Base-by-base conservation (phyloP, 2,797 vertebrate species). In the Astyanax mexicanus region DNA sequence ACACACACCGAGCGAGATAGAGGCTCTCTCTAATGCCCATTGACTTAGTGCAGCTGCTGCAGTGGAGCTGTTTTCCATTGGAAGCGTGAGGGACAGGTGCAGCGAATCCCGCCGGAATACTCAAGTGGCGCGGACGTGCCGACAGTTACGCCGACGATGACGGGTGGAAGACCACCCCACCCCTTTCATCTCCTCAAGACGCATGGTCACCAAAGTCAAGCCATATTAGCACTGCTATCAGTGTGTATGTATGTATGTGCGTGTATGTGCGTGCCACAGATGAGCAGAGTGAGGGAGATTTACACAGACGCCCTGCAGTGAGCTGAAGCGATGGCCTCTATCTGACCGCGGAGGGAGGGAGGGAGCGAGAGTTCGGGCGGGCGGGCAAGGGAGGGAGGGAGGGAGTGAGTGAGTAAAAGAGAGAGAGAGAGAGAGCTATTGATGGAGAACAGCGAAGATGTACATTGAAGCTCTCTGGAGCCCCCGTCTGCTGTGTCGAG, bases 311-410 rank as follows among this genome's bases (percentile, higher is more conserved):
- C 87, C 84, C 89, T 87, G 88, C 89, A 88, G 84, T 86, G 83
- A 88, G 88, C 86, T 85, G 81, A 86, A 87, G 87, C 65, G 77
- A 79, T 90, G 88, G 91, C 90, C 91, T 89, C 87, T 81, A 70
- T 90, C 88, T 92, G 91, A 92, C 91, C 88, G 85, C 86, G 88
- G 84, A 90, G 85, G 88, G 88, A 88, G 88, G 78, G 55, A 74
- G 19, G 38, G 19, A 69, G 58, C 4, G 29, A 27, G 60, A 21
- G n/a, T n/a, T n/a, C n/a, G n/a, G n/a, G n/a, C n/a, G n/a, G n/a
- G n/a, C n/a, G n/a, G n/a, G n/a, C n/a, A n/a, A n/a, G n/a, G n/a
- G n/a, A n/a, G n/a, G n/a, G n/a, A n/a, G n/a, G n/a, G n/a, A n/a
- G n/a, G n/a, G n/a, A 88, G 88, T 78, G 55, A 74, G 19, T 38